Evolutionary conservation across 2,797 vertebrate genomes (phyloP), one percentile per base, ranked within the genome.

Genomic region (Rhinogobio ventralis): DNA sequence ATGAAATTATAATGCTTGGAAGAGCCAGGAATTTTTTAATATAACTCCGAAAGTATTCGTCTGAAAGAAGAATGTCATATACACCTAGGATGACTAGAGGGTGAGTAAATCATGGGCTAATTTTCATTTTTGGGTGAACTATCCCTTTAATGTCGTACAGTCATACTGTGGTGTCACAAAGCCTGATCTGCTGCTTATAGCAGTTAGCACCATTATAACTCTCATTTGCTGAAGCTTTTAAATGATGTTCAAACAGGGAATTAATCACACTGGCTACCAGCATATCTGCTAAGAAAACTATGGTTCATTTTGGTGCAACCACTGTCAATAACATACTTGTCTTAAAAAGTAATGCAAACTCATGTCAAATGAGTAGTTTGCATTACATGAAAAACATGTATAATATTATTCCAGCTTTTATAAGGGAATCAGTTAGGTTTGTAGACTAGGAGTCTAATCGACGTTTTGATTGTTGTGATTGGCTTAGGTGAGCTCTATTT

Each of bases 81-180:
- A n/a, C n/a, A n/a, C n/a, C n/a, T n/a, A n/a, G n/a, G n/a, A n/a
- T n/a, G n/a, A n/a, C n/a, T n/a, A n/a, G n/a, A n/a, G n/a, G n/a
- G n/a, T n/a, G n/a, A n/a, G n/a, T n/a, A n/a, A n/a, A n/a, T n/a
- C n/a, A n/a, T n/a, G n/a, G n/a, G n/a, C n/a, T n/a, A n/a, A n/a
- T n/a, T n/a, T n/a, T n/a, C n/a, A n/a, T n/a, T n/a, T n/a, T n/a
- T n/a, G n/a, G n/a, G n/a, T n/a, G n/a, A n/a, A n/a, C n/a, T n/a
- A n/a, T n/a, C n/a, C n/a, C n/a, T n/a, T 71, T 83, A 86, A 39
- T 74, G 36, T 20, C 60, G 71, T 53, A 72, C 46, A 75, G 25
- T 81, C 86, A 79, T 86, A 71, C 86, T 83, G 46, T 76, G 53
- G 46, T 45, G 79, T 86, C 64, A 42, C 55, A n/a, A 71, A 51